These are phyloP conservation scores for Coracias cyanogaster DNA, from an alignment of 2,797 vertebrate genomes.

Conservation along the genomic window DNA sequence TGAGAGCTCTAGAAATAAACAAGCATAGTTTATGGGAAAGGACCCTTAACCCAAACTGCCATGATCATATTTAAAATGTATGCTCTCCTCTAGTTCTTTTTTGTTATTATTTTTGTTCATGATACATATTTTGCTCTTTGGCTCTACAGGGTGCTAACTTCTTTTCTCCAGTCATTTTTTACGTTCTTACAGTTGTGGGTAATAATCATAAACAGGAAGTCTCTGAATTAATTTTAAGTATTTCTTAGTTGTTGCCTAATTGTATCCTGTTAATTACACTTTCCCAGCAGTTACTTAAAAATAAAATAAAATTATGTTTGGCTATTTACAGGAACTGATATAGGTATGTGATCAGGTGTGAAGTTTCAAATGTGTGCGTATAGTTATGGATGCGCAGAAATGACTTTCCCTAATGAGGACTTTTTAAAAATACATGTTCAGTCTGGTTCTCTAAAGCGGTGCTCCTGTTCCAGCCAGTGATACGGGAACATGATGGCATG, in stretches of 20 bases:
- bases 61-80: background rate
- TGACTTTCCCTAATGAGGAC: background rate
- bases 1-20: background rate
- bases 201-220: slow-evolving; percentile 49
- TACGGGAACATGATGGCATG: background rate
- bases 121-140: background rate
- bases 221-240: slow-evolving; percentile 37
- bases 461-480: background rate
- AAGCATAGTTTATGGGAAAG: background rate
- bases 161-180: slow-evolving; percentile 6
- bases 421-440: background rate
- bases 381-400: background rate
- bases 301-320: background rate
- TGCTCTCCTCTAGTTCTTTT: background rate
- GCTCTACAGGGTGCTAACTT: background rate
- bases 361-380: background rate
- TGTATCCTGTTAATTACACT: slow-evolving; percentile 62
- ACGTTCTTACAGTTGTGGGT: background rate
- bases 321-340: slow-evolving; percentile 6
- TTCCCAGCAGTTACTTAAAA: slow-evolving; percentile 41
- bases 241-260: slow-evolving; percentile 56
- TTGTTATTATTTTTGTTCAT: background rate
- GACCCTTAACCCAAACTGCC: background rate
- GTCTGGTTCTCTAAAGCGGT: background rate
- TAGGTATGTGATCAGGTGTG: background rate